These are phyloP conservation scores for Hylaeus volcanicus DNA, from an alignment of 1,140 invertebrate species.

Conservation along the genomic window DNA sequence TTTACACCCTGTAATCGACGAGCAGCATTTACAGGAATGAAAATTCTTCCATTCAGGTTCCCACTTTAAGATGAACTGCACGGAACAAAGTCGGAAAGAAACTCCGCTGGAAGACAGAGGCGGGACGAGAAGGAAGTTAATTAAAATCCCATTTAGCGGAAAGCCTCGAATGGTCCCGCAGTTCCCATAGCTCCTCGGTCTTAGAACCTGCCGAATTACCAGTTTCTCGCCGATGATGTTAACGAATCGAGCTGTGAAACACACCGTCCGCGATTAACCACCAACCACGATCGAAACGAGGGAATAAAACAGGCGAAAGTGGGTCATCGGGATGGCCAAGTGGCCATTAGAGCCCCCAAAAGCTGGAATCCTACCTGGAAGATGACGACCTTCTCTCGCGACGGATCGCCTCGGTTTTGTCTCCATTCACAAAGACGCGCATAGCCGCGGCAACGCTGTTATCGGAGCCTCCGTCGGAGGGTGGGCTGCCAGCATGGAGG, in stretches of 20 bases:
- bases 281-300: neutral
- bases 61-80: neutral
- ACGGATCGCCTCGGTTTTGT: constrained; percentile 25
- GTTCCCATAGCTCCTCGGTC: no score
- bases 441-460: constrained; percentile 42
- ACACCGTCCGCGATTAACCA: no score
- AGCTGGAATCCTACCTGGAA: constrained; percentile 18
- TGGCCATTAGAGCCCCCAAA: constrained; percentile 23
- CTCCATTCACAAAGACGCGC: constrained; percentile 53
- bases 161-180: neutral
- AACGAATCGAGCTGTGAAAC: neutral
- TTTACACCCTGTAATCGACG: neutral
- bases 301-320: neutral
- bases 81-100: neutral
- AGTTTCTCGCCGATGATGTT: neutral
- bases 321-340: constrained; percentile 17
- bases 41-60: neutral
- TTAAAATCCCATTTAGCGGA: neutral
- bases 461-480: constrained; percentile 28
- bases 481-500: constrained; percentile 29
- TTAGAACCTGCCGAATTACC: neutral
- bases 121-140: neutral
- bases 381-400: constrained; percentile 21
- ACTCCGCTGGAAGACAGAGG: neutral
- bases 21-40: neutral